Percentiles rank a stretch among this genome's conserved stretches.
phyloP scores from a whole-genome alignment of 2,797 vertebrate genomes.

The Melanitta fusca region DNA sequence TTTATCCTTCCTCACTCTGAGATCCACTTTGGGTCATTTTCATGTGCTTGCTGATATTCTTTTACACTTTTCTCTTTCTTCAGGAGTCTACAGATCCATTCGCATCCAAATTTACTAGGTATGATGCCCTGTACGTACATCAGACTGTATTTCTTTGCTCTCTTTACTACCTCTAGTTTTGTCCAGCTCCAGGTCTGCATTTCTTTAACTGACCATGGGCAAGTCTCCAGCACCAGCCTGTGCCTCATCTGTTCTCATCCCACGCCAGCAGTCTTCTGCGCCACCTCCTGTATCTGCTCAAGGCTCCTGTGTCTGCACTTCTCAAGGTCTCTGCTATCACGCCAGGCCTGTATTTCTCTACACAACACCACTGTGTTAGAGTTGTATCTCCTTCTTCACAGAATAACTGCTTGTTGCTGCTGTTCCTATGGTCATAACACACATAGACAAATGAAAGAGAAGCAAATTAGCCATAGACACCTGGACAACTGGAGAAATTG shows the following conservation, averaged over 20 bases:
- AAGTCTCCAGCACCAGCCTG: neutral
- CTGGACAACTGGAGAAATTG: neutral
- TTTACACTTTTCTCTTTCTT: neutral
- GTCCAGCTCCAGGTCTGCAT: neutral
- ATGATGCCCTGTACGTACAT: accelerated
- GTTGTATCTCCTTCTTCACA: neutral
- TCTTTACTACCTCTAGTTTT: neutral
- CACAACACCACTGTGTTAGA: neutral
- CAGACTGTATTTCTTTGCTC: neutral
- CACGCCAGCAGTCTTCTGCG: accelerated
- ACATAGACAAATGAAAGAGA: neutral
- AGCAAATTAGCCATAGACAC: neutral
- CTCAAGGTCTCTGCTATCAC: neutral
- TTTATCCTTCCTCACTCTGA: neutral
- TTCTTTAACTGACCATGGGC: neutral
- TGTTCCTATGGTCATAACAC: neutral
- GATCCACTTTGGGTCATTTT: neutral
- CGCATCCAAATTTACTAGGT: neutral
- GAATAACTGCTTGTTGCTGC: neutral
- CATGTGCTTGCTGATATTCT: neutral
- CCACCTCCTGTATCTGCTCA: neutral
- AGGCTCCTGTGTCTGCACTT: neutral
- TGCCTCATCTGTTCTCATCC: neutral
- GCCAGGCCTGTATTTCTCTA: neutral
- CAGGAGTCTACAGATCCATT: neutral